These are phyloP conservation scores for Manis pentadactyla DNA, from an alignment of 2,797 vertebrate genomes.

Conservation along the genomic window DNA sequence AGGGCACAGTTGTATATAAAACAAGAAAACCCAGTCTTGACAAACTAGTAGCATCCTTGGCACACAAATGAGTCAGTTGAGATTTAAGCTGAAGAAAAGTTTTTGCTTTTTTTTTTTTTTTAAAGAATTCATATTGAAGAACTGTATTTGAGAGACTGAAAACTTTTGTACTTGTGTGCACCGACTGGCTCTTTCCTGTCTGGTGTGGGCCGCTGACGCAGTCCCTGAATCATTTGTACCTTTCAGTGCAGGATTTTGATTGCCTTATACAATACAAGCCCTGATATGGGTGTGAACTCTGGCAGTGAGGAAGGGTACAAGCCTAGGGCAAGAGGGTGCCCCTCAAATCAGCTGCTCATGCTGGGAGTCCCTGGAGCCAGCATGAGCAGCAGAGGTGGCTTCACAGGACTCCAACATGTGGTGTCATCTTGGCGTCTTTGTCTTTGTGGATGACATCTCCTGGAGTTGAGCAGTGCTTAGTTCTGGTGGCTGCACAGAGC, in stretches of 20 bases:
- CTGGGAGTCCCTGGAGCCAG: neutral
- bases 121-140: no score
- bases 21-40: neutral
- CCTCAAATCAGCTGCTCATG: no score
- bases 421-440: neutral
- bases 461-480: neutral
- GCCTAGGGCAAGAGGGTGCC: neutral
- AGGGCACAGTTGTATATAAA: neutral
- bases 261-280: neutral
- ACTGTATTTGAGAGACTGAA: no score
- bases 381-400: neutral
- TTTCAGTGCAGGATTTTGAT: no score
- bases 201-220: no score
- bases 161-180: no score
- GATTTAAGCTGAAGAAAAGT: neutral
- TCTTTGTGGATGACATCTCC: neutral
- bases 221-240: no score
- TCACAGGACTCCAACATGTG: neutral
- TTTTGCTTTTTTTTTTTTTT: neutral
- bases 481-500: neutral
- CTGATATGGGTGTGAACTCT: neutral
- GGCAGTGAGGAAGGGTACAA: neutral
- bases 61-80: neutral
- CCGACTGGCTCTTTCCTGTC: no score
- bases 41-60: neutral